Evolutionary conservation across 2,888 invertebrate genomes (phyloP).

Genomic region (Parnassius glacialis): DNA sequence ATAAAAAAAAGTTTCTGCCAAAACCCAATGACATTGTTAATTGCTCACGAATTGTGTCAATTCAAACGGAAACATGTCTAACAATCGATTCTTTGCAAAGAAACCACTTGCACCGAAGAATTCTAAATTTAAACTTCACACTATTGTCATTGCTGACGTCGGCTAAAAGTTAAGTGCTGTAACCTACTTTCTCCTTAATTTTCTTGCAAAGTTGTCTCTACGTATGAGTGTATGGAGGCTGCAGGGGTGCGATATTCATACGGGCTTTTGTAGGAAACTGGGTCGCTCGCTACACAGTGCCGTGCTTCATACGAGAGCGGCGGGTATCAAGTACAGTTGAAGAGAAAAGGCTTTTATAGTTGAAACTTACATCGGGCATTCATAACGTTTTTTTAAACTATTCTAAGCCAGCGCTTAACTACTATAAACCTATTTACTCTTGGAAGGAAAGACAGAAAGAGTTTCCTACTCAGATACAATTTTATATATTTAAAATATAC

Average conservation of each 20-base stretch:
- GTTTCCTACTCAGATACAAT: too few relatives aligned
- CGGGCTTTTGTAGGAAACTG: constrained; percentile 29
- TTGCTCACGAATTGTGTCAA: constrained; percentile 7
- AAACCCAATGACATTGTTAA: too few relatives aligned
- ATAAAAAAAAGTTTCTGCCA: too few relatives aligned
- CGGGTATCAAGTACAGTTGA: constrained; percentile 23
- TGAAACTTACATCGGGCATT: constrained; percentile 12
- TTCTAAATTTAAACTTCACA: constrained; percentile 25
- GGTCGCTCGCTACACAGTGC: constrained; percentile 30
- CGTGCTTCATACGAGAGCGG: constrained; percentile 27
- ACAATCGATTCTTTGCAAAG: constrained; percentile 18
- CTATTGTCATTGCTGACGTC: constrained; percentile 27
- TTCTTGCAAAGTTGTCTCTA: constrained; percentile 26
- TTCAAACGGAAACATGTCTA: constrained; percentile 2
- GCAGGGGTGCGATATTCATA: constrained; percentile 27
- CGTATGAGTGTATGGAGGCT: constrained; percentile 24
- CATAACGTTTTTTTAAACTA: neutral
- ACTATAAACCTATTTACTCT: too few relatives aligned
- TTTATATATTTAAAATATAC: too few relatives aligned
- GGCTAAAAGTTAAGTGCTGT: constrained; percentile 25
- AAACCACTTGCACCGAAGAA: constrained; percentile 18
- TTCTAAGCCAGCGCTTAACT: too few relatives aligned
- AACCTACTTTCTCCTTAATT: constrained; percentile 27
- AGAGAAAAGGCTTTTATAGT: constrained; percentile 20
- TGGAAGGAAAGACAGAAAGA: too few relatives aligned